Base-by-base conservation (phyloP, 2,888 invertebrate species). In the Campoplex capitator region DNA sequence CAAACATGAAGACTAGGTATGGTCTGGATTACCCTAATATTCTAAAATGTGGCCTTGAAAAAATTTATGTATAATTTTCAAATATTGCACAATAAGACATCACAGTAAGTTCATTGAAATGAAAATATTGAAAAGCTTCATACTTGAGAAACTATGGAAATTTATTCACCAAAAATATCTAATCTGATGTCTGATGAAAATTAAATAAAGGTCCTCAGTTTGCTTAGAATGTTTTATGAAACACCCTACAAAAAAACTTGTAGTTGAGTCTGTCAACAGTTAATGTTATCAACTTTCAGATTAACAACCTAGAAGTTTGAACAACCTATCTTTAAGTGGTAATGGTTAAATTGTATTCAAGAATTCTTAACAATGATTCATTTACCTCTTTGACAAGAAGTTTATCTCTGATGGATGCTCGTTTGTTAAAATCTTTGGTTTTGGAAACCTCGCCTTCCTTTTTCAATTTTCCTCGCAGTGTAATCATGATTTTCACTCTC, bases 381-480 rank as follows among this genome's bases (percentile, higher is more conserved):
- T 62, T 93, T 95, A 97, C 97, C 95, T 98, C 98, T 95, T 97
- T 97, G 67, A 97, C 96, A 83, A 98, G 95, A 78, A 98, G 95
- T 94, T 97, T 97, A 93, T 98, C 98, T 91, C 98, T 95, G 85
- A 98, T 95, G 48, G 97, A 97, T 89, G 97, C 96, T 92, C 97
- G 95, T 94, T 96, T 96, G 83, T 91, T 94, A 77, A 89, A 88
- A 85, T 94, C 93, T 83, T 88, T 92, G 71, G 88, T 89, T 86
- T 91, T 93, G 11, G 93, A 92, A 88, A 95, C 92, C 88, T 95
- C 95, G 91, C 95, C 94, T 88, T 96, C 96, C 91, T 96, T 96
- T 94, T 97, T 97, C 90, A 97, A 94, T 93, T 97, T 96, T 93
- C 97, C 96, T 93, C 97, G 96, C 91, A 97, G 95, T 70, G 97